Percentiles rank a stretch among this genome's conserved stretches.
Evolutionary conservation across 1,140 invertebrate species (phyloP).

Genomic region (Orchesella cincta): DNA sequence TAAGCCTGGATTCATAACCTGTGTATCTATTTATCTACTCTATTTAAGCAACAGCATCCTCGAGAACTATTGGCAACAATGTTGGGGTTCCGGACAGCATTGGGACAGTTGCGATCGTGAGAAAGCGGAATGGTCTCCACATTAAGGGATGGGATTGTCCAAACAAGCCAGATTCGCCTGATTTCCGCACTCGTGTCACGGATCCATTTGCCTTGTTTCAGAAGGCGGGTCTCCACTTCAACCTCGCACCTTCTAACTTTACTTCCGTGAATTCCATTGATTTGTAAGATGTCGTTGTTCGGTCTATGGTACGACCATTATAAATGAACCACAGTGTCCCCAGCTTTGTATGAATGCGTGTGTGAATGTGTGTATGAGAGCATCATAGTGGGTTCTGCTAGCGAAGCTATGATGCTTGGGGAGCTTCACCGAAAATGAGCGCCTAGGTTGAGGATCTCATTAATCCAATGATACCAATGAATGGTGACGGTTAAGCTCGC

Average conservation of each 20-base stretch:
- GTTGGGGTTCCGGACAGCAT: neutral
- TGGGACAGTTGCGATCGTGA: neutral
- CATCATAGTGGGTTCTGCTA: too few species aligned
- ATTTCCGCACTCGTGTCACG: neutral
- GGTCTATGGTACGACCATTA: too few species aligned
- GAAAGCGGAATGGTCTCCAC: neutral
- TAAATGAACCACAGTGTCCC: too few species aligned
- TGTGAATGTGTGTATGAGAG: too few species aligned
- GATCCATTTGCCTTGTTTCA: neutral
- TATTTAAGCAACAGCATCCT: neutral
- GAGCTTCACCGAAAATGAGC: too few species aligned
- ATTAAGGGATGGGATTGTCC: neutral
- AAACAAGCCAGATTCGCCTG: neutral
- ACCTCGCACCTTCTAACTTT: neutral
- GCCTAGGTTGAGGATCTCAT: too few species aligned
- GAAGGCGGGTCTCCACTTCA: neutral
- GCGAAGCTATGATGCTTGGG: too few species aligned
- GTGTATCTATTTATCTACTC: neutral
- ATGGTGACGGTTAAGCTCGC: too few species aligned
- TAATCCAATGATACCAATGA: too few species aligned
- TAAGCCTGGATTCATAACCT: neutral
- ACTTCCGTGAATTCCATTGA: too few species aligned
- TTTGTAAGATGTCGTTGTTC: too few species aligned
- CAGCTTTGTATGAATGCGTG: too few species aligned
- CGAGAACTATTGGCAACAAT: neutral